Evolutionary conservation across 2,797 vertebrate genomes (phyloP).

Genomic region (Schizothorax lantsangensis): DNA sequence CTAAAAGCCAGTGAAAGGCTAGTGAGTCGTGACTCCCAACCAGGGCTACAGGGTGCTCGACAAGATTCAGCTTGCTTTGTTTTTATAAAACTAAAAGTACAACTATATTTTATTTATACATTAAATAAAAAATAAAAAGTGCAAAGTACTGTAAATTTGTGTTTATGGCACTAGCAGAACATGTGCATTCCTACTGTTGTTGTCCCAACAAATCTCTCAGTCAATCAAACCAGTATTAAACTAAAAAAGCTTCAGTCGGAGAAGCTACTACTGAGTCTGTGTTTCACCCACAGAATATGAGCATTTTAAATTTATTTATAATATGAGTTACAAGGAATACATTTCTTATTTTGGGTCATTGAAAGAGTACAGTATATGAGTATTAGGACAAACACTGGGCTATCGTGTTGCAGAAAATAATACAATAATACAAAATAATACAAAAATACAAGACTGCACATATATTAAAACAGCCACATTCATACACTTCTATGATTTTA

Average conservation of each 20-base stretch:
- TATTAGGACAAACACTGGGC: background rate
- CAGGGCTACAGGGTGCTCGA: background rate
- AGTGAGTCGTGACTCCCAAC: background rate
- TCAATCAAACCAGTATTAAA: background rate
- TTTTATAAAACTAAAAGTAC: background rate
- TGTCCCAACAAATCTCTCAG: background rate
- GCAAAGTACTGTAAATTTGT: background rate
- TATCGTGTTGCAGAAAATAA: background rate
- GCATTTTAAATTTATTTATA: background rate
- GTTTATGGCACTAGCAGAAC: background rate
- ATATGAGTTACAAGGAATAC: background rate
- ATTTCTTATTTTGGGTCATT: background rate
- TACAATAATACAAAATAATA: background rate
- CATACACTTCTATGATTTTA: too few species aligned
- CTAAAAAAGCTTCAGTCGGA: background rate
- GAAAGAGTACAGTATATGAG: background rate
- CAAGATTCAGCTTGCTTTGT: background rate
- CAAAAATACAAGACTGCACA: background rate
- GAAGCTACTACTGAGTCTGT: background rate
- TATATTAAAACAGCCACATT: background rate
- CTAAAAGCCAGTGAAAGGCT: constrained; percentile 57
- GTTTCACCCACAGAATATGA: background rate
- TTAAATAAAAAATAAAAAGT: background rate
- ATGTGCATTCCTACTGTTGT: background rate
- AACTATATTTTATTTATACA: background rate